phyloP scores from a whole-genome alignment of 1,140 invertebrate genomes.

The Chrysomallon squamiferum region DNA sequence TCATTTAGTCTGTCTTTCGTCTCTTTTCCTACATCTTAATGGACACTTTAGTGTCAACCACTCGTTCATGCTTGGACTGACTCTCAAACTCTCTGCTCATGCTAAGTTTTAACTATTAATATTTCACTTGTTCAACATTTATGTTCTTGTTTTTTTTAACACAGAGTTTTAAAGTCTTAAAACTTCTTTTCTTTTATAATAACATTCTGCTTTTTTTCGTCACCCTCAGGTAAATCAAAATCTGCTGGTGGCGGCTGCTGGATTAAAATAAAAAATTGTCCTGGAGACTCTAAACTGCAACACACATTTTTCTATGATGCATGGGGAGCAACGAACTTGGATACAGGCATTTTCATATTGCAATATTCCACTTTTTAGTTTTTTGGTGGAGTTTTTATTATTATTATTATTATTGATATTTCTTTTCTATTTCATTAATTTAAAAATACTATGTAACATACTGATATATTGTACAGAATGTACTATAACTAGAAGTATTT shows the following conservation, averaged over 20 bases:
- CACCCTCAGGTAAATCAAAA: background rate
- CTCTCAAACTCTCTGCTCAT: too few relatives aligned
- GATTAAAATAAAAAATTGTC: conserved; percentile 25
- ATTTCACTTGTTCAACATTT: too few relatives aligned
- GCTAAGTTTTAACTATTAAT: too few relatives aligned
- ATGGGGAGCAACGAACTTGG: conserved; percentile 9
- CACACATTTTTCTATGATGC: conserved; percentile 23
- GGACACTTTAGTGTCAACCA: too few relatives aligned
- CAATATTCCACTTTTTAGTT: background rate
- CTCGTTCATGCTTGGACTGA: too few relatives aligned
- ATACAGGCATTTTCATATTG: background rate
- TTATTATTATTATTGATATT: background rate
- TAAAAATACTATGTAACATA: background rate
- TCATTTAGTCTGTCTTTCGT: too few relatives aligned
- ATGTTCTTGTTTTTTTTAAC: too few relatives aligned
- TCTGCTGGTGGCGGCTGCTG: background rate
- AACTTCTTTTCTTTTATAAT: background rate
- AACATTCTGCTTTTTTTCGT: background rate
- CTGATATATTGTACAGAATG: background rate
- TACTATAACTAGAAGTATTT: background rate
- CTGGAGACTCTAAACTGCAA: background rate
- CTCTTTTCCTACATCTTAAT: too few relatives aligned
- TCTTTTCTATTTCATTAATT: background rate
- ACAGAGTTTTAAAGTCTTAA: too few relatives aligned
- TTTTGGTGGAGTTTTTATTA: too few relatives aligned